phyloP scores from a whole-genome alignment of 2,113 vertebrate species.

The Paramisgurnus dabryanus region DNA sequence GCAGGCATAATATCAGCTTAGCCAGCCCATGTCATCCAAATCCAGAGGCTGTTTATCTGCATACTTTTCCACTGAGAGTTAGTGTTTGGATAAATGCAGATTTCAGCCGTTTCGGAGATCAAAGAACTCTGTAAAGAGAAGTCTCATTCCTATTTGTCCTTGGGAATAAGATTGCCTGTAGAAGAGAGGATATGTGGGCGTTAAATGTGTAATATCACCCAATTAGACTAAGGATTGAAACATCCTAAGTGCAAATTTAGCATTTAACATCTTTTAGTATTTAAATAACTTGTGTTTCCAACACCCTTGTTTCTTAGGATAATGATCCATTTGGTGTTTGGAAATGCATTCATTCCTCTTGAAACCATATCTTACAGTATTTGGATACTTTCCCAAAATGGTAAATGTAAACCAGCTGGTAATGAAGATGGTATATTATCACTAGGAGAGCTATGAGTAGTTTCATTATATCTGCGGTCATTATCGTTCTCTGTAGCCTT shows the following conservation, averaged over 20 bases:
- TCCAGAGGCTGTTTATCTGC: conserved; percentile 21
- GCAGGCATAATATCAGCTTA: conserved; percentile 37
- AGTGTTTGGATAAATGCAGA: neutral
- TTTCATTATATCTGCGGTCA: conserved; percentile 19
- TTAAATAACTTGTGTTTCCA: neutral
- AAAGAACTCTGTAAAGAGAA: conserved; percentile 18
- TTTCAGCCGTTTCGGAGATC: conserved; percentile 28
- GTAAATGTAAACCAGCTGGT: conserved; percentile 15
- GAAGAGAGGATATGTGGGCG: neutral
- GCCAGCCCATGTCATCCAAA: conserved; percentile 33
- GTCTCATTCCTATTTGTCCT: conserved; percentile 18
- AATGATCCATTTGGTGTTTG: no score
- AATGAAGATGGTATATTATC: conserved; percentile 3
- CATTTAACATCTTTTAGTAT: no score
- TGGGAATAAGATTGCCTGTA: neutral
- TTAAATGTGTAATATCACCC: conserved; percentile 24
- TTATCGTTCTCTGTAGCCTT: neutral
- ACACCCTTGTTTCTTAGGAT: neutral
- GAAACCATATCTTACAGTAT: neutral
- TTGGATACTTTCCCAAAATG: neutral
- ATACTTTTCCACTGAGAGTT: conserved; percentile 5
- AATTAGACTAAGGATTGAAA: conserved; percentile 6
- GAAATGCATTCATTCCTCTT: no score
- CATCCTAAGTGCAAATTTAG: neutral
- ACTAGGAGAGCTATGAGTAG: neutral